Base-by-base conservation (phyloP, 2,888 invertebrate genomes). In the Mesochorus sp. region DNA sequence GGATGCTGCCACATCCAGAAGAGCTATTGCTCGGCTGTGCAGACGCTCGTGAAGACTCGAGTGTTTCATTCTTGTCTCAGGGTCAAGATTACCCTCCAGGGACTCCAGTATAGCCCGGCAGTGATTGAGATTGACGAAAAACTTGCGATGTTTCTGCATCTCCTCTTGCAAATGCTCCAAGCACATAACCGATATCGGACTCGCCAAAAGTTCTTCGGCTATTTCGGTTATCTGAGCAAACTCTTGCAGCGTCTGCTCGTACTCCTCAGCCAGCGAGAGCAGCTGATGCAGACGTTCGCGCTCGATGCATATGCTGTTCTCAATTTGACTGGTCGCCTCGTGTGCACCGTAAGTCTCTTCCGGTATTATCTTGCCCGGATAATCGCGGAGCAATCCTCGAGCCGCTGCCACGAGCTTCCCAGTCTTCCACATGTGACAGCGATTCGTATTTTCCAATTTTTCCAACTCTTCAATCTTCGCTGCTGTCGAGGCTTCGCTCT, bases 41-140 rank as follows among this genome's bases (percentile, higher is more conserved):
- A 97, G 91, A 51, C 95, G 94, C 85, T 95, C 94, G 87, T 97
- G 97, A 17, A 97, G 89, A 10, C 93, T 93, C 0, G 95, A 93
- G 88, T 95, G 95, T 84, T 94, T 94, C 12, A 94, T 93, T 82
- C 95, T 93, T 0, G 97, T 97, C 90, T 96, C 96, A 37, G 92
- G 93, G 85, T 97, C 97, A 39, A 97, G 92, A 88, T 97, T 96
- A 81, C 95, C 95, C 91, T 97, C 97, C 21, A 97, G 91, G 0
- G 97, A 97, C 89, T 97, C 97, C 39, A 97, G 92, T 84, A 97
- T 96, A 8, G 95, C 96, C 83, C 96, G 93, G 86, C 97, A 97
- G 82, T 97, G 96, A 85, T 96, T 97, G 5, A 97, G 91, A 84
- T 97, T 97, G 0, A 96, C 96, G 87, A 97, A 97, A 92, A 97